Evolutionary conservation across 2,113 vertebrate species (phyloP).

Genomic region (Cynocephalus volans): DNA sequence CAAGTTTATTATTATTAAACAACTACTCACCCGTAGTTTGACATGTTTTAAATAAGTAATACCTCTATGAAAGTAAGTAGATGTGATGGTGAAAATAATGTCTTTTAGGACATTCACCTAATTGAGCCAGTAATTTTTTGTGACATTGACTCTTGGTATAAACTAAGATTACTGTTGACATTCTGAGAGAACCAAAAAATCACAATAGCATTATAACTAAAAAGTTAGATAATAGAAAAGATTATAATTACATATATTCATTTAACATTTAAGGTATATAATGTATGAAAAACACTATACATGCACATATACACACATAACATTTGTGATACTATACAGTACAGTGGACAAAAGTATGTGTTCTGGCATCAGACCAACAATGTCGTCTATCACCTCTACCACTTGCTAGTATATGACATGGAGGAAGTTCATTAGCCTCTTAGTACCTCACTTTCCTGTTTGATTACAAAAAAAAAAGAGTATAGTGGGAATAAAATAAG

Average conservation of each 20-base stretch:
- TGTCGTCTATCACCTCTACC: neutral
- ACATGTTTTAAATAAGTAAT: slow-evolving; percentile 10
- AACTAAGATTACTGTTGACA: slow-evolving; percentile 2
- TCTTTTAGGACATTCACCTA: neutral
- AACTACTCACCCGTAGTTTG: neutral
- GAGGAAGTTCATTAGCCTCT: neutral
- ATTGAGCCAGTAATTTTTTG: neutral
- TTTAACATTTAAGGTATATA: neutral
- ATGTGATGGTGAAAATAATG: neutral
- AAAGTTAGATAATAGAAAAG: neutral
- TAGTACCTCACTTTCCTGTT: neutral
- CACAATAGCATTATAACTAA: neutral
- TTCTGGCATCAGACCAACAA: neutral
- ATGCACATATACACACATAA: neutral
- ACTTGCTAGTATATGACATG: neutral
- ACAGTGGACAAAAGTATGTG: neutral
- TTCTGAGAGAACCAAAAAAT: neutral
- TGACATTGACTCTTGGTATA: neutral
- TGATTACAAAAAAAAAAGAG: neutral
- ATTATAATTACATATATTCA: neutral
- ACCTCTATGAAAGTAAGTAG: neutral
- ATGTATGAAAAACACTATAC: too few species aligned
- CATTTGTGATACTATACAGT: neutral
- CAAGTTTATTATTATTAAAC: neutral
- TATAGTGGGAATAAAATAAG: neutral